Evolutionary conservation across 2,888 invertebrate species (phyloP), one percentile per base, ranked within the genome.

Genomic region (Plagodis dolabraria): DNA sequence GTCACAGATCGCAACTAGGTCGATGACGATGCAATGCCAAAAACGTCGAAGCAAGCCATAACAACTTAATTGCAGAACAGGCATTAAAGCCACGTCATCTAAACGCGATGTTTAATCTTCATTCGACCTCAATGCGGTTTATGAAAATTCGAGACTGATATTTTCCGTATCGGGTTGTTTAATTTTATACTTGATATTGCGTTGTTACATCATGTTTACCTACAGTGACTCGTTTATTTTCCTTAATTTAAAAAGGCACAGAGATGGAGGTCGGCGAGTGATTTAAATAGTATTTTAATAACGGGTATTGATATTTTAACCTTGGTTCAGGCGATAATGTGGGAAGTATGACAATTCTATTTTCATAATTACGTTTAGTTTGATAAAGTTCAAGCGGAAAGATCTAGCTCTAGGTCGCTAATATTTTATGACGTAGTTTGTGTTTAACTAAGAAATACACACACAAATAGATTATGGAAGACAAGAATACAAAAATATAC

Each of bases 1-100:
- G 71, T 75, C 70, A 74, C 65, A 50, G 48, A 60, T 52, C 11
- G 48, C 58, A 60, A 71, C 68, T 70, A 67, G 68, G 67, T 64
- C 67, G 67, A 61, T 70, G 75, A 74, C 69, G 68, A 67, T 63
- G 70, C 67, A 70, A 10, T 9, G 40, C 40, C 40, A 10, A 40
- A 40, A 40, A 40, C 40, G 40, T 40, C 10, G 8, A 40, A 40
- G 1, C 40, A 10, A 40, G 40, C 40, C 40, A 40, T 10, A 40
- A 10, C 22, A 22, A 22, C 22, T 2, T 22, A 22, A 22, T 22
- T 22, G 22, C 22, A 22, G 22, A 22, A 22, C 36, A 9, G 42
- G 10, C 42, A 12, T 12, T 11, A 12, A 11, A 6, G 43, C 12
- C 12, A 8, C 12, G 10, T 43, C 12, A 12, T 43, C 12, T 12